Evolutionary conservation across 2,888 invertebrate genomes (phyloP).

Genomic region (Serrognathus titanus): DNA sequence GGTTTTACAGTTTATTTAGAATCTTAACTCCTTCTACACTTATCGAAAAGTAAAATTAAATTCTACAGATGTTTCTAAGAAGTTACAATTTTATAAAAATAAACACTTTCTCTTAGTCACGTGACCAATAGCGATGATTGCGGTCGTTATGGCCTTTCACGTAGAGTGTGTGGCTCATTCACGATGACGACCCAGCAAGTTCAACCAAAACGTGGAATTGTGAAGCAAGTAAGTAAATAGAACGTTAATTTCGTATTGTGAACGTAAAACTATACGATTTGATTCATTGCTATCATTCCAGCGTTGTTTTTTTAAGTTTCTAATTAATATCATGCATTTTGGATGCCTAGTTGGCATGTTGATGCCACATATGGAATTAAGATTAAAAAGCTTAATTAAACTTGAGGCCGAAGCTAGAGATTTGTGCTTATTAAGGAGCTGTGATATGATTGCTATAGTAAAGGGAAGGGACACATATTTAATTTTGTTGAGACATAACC

Average conservation of each 20-base stretch:
- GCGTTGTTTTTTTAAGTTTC: slow-evolving; percentile 1
- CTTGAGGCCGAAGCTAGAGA: background rate
- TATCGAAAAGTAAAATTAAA: too few species aligned
- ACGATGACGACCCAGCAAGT: slow-evolving; percentile 49
- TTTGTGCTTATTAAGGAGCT: background rate
- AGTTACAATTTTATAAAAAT: background rate
- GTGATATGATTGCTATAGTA: background rate
- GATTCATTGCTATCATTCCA: background rate
- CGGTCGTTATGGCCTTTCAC: slow-evolving; percentile 12
- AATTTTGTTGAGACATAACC: slow-evolving; percentile 17
- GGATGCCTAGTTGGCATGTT: slow-evolving; percentile 42
- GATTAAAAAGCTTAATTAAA: slow-evolving; percentile 16
- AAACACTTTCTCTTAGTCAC: slow-evolving; percentile 37
- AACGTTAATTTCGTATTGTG: slow-evolving; percentile 9
- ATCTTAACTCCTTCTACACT: too few species aligned
- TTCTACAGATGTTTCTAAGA: too few species aligned
- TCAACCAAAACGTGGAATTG: slow-evolving; percentile 55
- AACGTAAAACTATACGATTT: background rate
- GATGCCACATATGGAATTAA: slow-evolving; percentile 24
- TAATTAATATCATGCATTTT: slow-evolving; percentile 2
- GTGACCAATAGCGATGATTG: slow-evolving; percentile 28
- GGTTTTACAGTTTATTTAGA: too few species aligned
- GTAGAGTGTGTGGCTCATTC: slow-evolving; percentile 54
- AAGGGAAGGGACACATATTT: background rate
- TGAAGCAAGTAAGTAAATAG: slow-evolving; percentile 56